Evolutionary conservation across 2,888 invertebrate species (phyloP).

Genomic region (Branchinecta sandiegonensis): DNA sequence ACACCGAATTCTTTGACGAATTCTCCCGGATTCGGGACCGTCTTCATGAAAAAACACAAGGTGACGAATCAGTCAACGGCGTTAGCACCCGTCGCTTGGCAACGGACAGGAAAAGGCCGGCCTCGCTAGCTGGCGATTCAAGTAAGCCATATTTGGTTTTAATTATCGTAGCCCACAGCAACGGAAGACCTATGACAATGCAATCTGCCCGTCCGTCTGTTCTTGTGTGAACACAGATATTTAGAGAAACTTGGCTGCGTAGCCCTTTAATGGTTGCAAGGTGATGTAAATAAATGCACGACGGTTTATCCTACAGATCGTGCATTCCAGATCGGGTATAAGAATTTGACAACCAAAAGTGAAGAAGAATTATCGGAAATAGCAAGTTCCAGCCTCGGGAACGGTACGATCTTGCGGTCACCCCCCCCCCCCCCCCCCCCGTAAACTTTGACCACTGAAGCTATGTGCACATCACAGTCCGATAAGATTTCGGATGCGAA

Average conservation of each 20-base stretch:
- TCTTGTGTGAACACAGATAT: too few relatives aligned
- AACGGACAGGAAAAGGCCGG: not conserved
- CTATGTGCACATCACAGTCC: not conserved
- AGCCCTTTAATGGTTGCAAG: too few relatives aligned
- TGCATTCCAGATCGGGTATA: not conserved
- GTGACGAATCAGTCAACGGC: not conserved
- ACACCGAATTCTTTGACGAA: constrained; percentile 10
- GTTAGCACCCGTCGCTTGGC: too few relatives aligned
- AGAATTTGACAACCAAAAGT: not conserved
- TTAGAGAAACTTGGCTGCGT: too few relatives aligned
- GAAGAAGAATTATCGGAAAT: not conserved
- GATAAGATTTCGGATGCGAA: too few relatives aligned
- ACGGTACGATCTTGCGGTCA: not conserved
- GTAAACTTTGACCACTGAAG: not conserved
- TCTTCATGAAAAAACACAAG: constrained; percentile 1
- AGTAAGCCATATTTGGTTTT: not conserved
- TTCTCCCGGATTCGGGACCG: not conserved
- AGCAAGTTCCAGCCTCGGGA: not conserved
- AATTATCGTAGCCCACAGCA: too few relatives aligned
- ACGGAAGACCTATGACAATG: too few relatives aligned
- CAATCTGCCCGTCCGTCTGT: too few relatives aligned
- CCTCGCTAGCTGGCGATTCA: not conserved
- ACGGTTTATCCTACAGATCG: not conserved
- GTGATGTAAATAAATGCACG: too few relatives aligned
- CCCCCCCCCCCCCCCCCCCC: not conserved